phyloP scores from a whole-genome alignment of 2,113 vertebrate species.

The Eleginops maclovinus region DNA sequence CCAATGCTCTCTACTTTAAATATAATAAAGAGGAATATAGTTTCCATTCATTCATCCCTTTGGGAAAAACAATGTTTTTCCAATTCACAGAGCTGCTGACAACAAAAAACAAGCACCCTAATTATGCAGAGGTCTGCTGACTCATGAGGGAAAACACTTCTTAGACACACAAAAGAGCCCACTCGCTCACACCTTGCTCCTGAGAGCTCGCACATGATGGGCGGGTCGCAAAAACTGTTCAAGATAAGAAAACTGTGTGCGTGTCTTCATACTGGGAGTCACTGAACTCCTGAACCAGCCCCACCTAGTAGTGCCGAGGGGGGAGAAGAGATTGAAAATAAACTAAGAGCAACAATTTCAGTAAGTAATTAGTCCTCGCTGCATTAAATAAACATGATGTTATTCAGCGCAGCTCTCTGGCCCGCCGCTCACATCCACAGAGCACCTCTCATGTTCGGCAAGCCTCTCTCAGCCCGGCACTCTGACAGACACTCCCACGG shows the following conservation, averaged over 20 bases:
- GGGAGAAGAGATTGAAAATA: slow-evolving; percentile 57
- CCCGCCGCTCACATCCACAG: slow-evolving; percentile 18
- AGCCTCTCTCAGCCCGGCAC: slow-evolving; percentile 45
- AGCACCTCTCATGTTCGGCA: slow-evolving; percentile 55
- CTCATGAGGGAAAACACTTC: slow-evolving; percentile 36
- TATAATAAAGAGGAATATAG: not conserved
- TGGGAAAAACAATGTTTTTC: slow-evolving; percentile 17
- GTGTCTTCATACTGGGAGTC: slow-evolving; percentile 38
- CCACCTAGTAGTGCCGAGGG: slow-evolving; percentile 50
- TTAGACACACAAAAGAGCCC: slow-evolving; percentile 1
- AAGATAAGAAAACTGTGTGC: not conserved
- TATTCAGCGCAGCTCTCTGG: slow-evolving; percentile 48
- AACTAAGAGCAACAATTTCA: slow-evolving; percentile 62
- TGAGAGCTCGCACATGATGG: not conserved
- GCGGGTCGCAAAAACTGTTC: slow-evolving; percentile 32
- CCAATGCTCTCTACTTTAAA: not conserved
- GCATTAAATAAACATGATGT: slow-evolving; percentile 84
- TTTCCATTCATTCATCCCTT: slow-evolving; percentile 7
- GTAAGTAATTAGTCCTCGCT: slow-evolving; percentile 78
- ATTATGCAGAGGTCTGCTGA: slow-evolving; percentile 64
- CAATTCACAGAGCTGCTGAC: slow-evolving; percentile 60
- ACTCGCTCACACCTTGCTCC: slow-evolving; percentile 23
- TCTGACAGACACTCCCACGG: slow-evolving; percentile 71
- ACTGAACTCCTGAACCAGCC: slow-evolving; percentile 83
- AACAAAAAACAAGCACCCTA: slow-evolving; percentile 47